phyloP scores from a whole-genome alignment of 2,113 vertebrate genomes.

The Puntigrus tetrazona region DNA sequence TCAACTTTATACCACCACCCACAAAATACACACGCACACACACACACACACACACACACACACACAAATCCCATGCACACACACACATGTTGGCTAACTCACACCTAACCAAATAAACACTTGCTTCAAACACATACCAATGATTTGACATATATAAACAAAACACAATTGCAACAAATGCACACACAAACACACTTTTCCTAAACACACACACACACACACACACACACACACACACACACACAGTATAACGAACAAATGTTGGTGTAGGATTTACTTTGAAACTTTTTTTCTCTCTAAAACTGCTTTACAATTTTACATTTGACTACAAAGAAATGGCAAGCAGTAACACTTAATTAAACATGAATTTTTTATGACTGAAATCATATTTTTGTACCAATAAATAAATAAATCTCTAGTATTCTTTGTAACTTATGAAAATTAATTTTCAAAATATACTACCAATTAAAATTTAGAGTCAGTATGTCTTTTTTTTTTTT shows the following conservation, averaged over 20 bases:
- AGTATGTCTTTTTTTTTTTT: not conserved
- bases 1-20: not conserved
- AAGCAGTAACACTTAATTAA: too few relatives aligned
- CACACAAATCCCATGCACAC: not conserved
- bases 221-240: slow-evolving; percentile 13
- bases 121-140: not conserved
- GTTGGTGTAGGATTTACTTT: too few relatives aligned
- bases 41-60: not conserved
- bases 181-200: not conserved
- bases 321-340: too few relatives aligned
- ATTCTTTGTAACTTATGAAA: too few relatives aligned
- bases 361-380: too few relatives aligned
- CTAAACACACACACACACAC: not conserved
- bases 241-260: too few relatives aligned
- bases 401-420: too few relatives aligned
- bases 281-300: too few relatives aligned
- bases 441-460: too few relatives aligned
- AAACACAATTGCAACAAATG: not conserved
- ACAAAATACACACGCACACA: not conserved
- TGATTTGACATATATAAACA: not conserved
- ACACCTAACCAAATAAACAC: not conserved
- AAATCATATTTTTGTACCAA: too few relatives aligned
- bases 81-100: slow-evolving; percentile 16
- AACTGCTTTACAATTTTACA: too few relatives aligned
- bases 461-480: not conserved